Base-by-base conservation (phyloP, 2,888 invertebrate genomes). In the Drosophila birchii region DNA sequence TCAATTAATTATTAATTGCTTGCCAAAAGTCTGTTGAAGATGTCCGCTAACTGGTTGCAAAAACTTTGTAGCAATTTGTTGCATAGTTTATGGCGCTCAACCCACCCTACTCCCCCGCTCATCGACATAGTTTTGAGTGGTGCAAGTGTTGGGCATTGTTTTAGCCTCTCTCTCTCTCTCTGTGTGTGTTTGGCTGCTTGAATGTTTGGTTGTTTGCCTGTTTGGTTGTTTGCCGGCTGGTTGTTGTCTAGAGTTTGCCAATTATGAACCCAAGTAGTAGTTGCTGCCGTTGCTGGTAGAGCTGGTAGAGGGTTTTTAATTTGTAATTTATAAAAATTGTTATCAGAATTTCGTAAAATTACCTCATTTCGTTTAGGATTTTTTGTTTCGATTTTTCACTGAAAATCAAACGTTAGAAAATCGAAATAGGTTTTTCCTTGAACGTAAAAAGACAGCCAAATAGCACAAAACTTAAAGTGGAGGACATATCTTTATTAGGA, bases 41-140 rank as follows among this genome's bases (percentile, higher is more conserved):
- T 66, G 64, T 66, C 43, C 51, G 61, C 43, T 38, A 66, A 63
- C 44, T 63, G 66, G 66, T 67, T 67, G 67, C 44, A 60, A 74
- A 74, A 76, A 76, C 63, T 76, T 76, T 68, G 41, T 18, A 69
- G 64, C 45, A 77, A 69, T 58, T 64, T 68, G 62, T 76, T 73
- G 68, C 60, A 68, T 68, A 68, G 73, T 77, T 76, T 64, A 64
- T 32, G 61, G 29, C 20, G 26, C 43, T 23, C 43, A n/a, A n/a
- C n/a, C 20, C 53, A 23, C 5, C 20, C 47, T n/a, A n/a, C n/a
- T n/a, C 14, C 6, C 18, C 20, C n/a, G 16, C 41, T 16, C 54
- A 16, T 38, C 45, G 38, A 76, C 62, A 63, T 62, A 57, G 56
- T 73, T 78, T 79, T 51, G 75, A 79, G 75, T 71, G 70, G 34